A percentile compares a stretch with the other conserved stretches of the same genome.
phyloP scores from a whole-genome alignment of 2,888 invertebrate species.

The Melanotus villosus region DNA sequence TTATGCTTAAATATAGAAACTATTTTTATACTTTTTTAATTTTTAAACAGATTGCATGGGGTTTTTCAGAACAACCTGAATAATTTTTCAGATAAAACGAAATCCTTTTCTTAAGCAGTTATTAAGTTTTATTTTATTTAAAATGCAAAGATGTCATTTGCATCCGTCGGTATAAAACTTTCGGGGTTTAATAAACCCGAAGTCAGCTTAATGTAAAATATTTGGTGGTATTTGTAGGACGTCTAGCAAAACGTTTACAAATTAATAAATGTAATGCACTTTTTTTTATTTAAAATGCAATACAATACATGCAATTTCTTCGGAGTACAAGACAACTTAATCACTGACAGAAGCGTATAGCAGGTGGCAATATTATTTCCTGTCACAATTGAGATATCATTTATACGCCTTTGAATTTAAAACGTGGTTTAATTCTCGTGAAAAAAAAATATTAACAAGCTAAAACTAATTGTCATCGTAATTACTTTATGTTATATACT shows the following conservation, averaged over 20 bases:
- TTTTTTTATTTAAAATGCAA: constrained; percentile 29
- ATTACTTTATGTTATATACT: constrained; percentile 37
- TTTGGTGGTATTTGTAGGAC: constrained; percentile 16
- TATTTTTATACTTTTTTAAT: no score
- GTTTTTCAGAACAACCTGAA: no score
- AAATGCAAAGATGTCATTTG: not conserved
- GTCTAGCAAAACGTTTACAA: constrained; percentile 18
- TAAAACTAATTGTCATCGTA: constrained; percentile 44
- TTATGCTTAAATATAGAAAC: no score
- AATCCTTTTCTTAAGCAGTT: not conserved
- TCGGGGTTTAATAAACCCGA: constrained; percentile 2
- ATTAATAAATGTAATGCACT: constrained; percentile 3
- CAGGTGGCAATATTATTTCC: constrained; percentile 36
- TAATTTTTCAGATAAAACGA: no score
- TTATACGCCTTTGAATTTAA: constrained; percentile 38
- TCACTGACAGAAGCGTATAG: constrained; percentile 28
- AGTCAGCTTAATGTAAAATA: constrained; percentile 21
- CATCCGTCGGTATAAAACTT: not conserved
- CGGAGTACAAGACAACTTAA: constrained; percentile 23
- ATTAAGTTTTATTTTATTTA: not conserved
- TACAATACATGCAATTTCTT: constrained; percentile 27
- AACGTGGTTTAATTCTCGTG: constrained; percentile 21
- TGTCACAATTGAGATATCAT: constrained; percentile 40
- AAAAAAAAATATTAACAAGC: constrained; percentile 33
- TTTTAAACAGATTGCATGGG: no score